Conservation (phyloP, 2,797 vertebrate species). For the Prionace glauca region DNA sequence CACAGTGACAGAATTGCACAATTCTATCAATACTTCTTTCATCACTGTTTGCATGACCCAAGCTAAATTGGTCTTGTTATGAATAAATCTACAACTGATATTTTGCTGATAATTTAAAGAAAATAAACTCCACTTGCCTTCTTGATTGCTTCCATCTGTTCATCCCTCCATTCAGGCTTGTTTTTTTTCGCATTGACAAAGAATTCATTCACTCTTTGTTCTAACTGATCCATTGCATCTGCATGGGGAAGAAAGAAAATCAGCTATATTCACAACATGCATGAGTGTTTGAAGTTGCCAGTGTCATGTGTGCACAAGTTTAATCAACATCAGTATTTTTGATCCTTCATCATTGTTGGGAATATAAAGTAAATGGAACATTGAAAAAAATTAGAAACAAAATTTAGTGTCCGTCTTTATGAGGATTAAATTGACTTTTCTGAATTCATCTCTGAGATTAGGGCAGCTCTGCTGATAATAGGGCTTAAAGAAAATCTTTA, state of each 20-base stretch:
- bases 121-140: conserved; percentile 65
- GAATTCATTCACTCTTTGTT: conserved; percentile 95
- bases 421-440: background rate
- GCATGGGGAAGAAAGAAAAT: conserved; percentile 17
- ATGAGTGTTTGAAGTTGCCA: background rate
- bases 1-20: background rate
- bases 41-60: background rate
- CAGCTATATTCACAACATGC: background rate
- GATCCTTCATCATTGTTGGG: background rate
- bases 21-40: background rate
- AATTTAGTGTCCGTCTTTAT: background rate
- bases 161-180: conserved; percentile 96
- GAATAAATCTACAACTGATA: background rate
- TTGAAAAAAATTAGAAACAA: background rate
- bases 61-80: background rate
- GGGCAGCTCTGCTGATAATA: background rate
- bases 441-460: background rate
- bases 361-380: background rate
- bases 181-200: conserved; percentile 98
- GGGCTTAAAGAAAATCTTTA: background rate
- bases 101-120: background rate
- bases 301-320: background rate
- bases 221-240: conserved; percentile 98
- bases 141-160: conserved; percentile 97
- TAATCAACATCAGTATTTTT: background rate